Conservation (phyloP, 2,888 invertebrate genomes). For the Frankliniella intonsa region DNA sequence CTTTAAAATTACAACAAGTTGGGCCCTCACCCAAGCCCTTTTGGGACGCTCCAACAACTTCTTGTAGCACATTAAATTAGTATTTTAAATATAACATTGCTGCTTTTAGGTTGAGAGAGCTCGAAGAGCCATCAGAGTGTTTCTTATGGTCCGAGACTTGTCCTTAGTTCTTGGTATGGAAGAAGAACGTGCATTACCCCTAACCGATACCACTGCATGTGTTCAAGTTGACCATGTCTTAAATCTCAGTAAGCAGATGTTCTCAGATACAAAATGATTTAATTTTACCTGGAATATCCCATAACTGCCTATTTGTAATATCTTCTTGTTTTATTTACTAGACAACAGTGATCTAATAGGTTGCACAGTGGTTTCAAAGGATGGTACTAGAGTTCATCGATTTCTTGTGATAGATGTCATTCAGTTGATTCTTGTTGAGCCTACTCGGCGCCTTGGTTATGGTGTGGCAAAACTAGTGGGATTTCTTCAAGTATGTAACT, state of each 20-base stretch:
- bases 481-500: slow-evolving; percentile 60
- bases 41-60: too few species aligned
- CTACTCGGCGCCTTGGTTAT: slow-evolving; percentile 90
- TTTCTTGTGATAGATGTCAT: slow-evolving; percentile 94
- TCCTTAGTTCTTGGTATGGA: slow-evolving; percentile 76
- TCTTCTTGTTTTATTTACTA: slow-evolving; percentile 46
- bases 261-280: slow-evolving; percentile 26
- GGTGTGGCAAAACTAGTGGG: slow-evolving; percentile 96
- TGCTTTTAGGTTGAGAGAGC: slow-evolving; percentile 72
- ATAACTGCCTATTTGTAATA: slow-evolving; percentile 37
- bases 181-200: slow-evolving; percentile 78
- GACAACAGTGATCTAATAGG: slow-evolving; percentile 97
- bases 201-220: slow-evolving; percentile 81
- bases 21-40: too few species aligned
- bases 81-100: slow-evolving; percentile 23
- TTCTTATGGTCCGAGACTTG: slow-evolving; percentile 79
- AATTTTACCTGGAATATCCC: slow-evolving; percentile 28
- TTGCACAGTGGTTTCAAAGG: slow-evolving; percentile 87
- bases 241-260: slow-evolving; percentile 74
- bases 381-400: slow-evolving; percentile 82
- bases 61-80: too few species aligned
- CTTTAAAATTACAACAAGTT: background rate
- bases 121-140: slow-evolving; percentile 84
- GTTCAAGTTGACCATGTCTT: slow-evolving; percentile 90
- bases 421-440: slow-evolving; percentile 95